phyloP scores from a whole-genome alignment of 1,140 invertebrate genomes.

The Theocolax elegans region DNA sequence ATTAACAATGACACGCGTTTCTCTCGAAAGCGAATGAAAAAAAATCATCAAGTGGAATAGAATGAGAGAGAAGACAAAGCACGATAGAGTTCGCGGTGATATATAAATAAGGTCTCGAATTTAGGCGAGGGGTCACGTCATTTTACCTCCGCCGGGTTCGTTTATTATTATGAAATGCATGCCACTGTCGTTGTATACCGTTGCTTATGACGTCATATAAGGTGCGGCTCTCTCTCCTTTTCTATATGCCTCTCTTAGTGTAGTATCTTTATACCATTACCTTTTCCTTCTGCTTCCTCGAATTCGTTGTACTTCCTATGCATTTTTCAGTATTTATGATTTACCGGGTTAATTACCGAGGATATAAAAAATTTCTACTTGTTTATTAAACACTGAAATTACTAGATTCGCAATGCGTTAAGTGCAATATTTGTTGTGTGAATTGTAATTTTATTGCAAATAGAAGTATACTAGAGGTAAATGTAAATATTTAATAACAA shows the following conservation, averaged over 20 bases:
- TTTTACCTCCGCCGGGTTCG: background rate
- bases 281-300: background rate
- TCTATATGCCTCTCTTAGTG: background rate
- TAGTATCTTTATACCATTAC: background rate
- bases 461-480: too few species aligned
- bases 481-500: too few species aligned
- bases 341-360: too few species aligned
- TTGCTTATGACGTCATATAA: conserved; percentile 37
- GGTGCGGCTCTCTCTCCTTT: conserved; percentile 27
- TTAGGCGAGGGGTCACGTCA: background rate
- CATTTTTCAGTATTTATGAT: too few species aligned
- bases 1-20: conserved; percentile 27
- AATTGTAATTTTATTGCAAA: too few species aligned
- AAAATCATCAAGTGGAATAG: background rate
- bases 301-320: background rate
- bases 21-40: background rate
- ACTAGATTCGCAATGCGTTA: too few species aligned
- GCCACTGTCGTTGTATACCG: background rate
- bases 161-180: conserved; percentile 24
- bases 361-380: too few species aligned
- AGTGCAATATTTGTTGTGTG: too few species aligned
- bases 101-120: background rate
- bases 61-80: background rate
- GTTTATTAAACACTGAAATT: too few species aligned
- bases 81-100: background rate